A percentile compares a stretch with the other conserved stretches of the same genome.
Conservation (phyloP, 2,113 vertebrate genomes). For the Ondatra zibethicus region DNA sequence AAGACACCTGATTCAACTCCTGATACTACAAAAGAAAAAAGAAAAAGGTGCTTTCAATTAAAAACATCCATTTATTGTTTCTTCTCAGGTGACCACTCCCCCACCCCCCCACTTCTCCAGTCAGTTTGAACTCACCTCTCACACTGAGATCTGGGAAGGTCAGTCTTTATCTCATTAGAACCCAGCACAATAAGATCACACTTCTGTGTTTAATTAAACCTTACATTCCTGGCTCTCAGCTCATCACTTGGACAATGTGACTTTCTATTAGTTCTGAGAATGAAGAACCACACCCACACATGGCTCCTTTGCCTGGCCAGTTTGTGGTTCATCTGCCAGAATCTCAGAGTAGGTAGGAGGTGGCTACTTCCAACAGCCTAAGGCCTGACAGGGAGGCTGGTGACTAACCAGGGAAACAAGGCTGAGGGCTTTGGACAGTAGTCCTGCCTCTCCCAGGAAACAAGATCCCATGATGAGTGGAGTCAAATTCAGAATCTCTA, state of each 20-base stretch:
- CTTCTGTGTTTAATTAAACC: not conserved
- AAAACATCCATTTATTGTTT: not conserved
- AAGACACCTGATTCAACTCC: not conserved
- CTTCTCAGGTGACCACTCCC: not conserved
- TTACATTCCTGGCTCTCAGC: not conserved
- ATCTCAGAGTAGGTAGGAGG: not conserved
- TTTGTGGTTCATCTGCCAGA: not conserved
- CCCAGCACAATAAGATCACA: not conserved
- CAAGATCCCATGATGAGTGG: not conserved
- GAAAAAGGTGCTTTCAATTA: not conserved
- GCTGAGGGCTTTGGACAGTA: not conserved
- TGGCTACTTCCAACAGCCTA: fast-evolving
- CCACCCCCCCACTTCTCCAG: not conserved
- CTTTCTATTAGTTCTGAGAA: not conserved
- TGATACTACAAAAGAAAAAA: not conserved
- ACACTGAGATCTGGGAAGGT: not conserved
- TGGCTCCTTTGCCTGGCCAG: fast-evolving
- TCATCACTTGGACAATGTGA: not conserved
- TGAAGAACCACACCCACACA: not conserved
- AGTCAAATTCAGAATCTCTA: not conserved
- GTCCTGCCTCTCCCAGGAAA: not conserved
- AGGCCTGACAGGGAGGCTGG: not conserved
- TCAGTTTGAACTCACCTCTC: not conserved
- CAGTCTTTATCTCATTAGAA: not conserved
- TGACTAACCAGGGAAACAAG: fast-evolving